A percentile compares a stretch with the other conserved stretches of the same genome.
Evolutionary conservation across 1,140 invertebrate species (phyloP).

Genomic region (Temnothorax curvispinosus): DNA sequence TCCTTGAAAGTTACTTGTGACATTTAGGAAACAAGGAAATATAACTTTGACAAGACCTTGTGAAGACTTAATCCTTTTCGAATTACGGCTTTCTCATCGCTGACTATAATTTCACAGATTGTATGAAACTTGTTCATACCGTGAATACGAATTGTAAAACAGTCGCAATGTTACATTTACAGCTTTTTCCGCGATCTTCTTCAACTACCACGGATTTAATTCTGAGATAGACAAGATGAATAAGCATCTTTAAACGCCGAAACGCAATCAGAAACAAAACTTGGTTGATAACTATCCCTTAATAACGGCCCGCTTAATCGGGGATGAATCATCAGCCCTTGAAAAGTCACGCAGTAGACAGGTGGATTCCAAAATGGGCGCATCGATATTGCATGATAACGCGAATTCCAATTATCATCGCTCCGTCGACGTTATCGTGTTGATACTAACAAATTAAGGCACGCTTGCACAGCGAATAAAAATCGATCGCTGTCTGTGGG

Average conservation of each 20-base stretch:
- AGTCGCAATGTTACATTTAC: neutral
- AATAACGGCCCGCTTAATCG: constrained; percentile 28
- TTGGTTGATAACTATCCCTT: neutral
- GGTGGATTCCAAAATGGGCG: constrained; percentile 35
- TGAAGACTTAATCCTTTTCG: constrained; percentile 5
- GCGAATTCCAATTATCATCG: constrained; percentile 37
- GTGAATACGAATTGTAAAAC: neutral
- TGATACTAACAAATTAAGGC: constrained; percentile 29
- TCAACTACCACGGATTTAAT: neutral
- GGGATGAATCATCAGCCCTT: constrained; percentile 49
- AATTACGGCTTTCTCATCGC: neutral
- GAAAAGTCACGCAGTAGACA: constrained; percentile 53
- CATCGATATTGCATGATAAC: constrained; percentile 32
- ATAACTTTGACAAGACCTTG: neutral
- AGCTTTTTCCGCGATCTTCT: neutral
- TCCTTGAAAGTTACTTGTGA: neutral
- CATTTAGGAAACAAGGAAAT: neutral
- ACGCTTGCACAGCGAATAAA: neutral
- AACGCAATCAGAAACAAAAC: neutral
- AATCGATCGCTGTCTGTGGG: neutral
- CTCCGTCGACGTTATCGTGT: constrained; percentile 11
- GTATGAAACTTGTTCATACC: neutral
- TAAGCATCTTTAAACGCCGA: neutral
- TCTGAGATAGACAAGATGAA: neutral
- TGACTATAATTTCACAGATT: neutral